Evolutionary conservation across 2,797 vertebrate genomes (phyloP).

Genomic region (Dryobates pubescens): DNA sequence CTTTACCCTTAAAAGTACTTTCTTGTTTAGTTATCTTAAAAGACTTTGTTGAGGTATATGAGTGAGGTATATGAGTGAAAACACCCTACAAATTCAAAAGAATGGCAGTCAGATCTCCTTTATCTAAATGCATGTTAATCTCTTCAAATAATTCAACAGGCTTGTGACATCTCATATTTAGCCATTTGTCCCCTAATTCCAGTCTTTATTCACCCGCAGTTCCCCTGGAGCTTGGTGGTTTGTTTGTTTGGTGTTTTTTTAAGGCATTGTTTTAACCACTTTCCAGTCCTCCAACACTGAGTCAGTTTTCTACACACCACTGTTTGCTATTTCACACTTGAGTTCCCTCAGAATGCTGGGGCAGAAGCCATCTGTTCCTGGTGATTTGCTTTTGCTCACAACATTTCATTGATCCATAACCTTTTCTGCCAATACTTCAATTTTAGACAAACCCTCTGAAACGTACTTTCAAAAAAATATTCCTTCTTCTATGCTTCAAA

Average conservation of each 20-base stretch:
- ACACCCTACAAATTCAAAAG: not conserved
- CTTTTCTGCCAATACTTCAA: conserved; percentile 3
- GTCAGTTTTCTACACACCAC: not conserved
- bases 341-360: not conserved
- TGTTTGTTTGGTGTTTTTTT: not conserved
- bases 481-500: not conserved
- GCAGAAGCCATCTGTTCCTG: conserved; percentile 25
- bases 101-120: not conserved
- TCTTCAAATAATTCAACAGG: not conserved
- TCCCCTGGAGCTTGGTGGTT: not conserved
- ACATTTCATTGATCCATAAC: not conserved
- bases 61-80: not conserved
- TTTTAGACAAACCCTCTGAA: not conserved
- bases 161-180: not conserved
- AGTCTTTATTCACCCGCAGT: not conserved
- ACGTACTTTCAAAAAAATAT: not conserved
- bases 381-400: not conserved
- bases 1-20: not conserved
- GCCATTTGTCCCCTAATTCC: not conserved
- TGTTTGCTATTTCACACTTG: not conserved
- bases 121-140: not conserved
- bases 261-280: not conserved
- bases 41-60: not conserved
- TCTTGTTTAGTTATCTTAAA: not conserved
- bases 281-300: not conserved